Base-by-base conservation (phyloP, 2,888 invertebrate species). In the Pandemis heparana region DNA sequence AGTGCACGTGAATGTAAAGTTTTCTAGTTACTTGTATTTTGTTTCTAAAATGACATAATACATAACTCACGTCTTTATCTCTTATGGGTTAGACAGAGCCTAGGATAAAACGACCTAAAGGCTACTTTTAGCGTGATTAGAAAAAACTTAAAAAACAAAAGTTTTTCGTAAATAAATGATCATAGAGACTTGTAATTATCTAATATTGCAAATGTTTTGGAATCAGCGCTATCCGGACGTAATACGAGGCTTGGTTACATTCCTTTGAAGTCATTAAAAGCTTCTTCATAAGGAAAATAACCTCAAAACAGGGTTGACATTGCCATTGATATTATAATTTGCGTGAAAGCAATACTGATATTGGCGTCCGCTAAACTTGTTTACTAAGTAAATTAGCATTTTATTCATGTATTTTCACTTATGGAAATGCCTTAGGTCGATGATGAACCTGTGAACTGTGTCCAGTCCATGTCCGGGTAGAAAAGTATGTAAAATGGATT, bases 321-420 rank as follows among this genome's bases (percentile, higher is more conserved):
- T 80, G 82, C 71, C 76, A 78, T 75, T 71, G 75, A 77, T 81
- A 81, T 85, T 84, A 83, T 85, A 82, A 83, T 79, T 81, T 16
- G 71, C 85, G 88, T 85, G 92, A 92, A 91, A 92, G 91, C 89
- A 87, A 86, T 72, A 86, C 83, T 80, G 79, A 79, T 74, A 75
- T 73, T 73, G 79, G 75, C 75, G 74, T 76, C 71, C 61, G 75
- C 77, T 67, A 81, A 89, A 89, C 90, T 84, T 83, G 90, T 88
- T 89, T 83, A 81, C 75, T 75, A 72, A 76, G 75, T 79, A 78
- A 80, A 80, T 83, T 70, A 70, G 60, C 70, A 74, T 74, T 32
- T 82, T 85, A 89, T 90, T 86, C 87, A 82, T 84, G 86, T 86
- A 91, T 92, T 92, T 93, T 93, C 94, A 93, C 92, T 93, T 93